Evolutionary conservation across 2,888 invertebrate genomes (phyloP).

Genomic region (Drosophila ezoana): DNA sequence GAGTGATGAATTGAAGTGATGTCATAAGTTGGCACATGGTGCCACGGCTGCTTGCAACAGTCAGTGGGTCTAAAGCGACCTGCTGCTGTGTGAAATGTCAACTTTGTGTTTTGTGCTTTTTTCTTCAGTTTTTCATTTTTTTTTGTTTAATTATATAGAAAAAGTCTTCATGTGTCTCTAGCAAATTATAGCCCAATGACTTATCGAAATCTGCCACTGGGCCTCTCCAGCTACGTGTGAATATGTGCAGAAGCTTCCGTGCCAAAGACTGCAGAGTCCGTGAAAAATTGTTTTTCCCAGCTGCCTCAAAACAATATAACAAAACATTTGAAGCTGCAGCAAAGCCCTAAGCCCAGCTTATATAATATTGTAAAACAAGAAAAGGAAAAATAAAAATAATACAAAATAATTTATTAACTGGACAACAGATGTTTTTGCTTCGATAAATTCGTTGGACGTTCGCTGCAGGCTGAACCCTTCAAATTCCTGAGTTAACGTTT

Average conservation of each 20-base stretch:
- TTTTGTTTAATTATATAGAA: constrained; percentile 74
- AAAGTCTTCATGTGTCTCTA: constrained; percentile 59
- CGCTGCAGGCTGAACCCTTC: constrained; percentile 33
- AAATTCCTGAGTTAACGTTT: constrained; percentile 38
- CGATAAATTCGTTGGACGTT: constrained; percentile 20
- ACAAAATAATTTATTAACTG: constrained; percentile 21
- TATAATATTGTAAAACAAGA: constrained; percentile 39
- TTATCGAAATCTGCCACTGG: constrained; percentile 79
- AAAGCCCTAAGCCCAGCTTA: constrained; percentile 44
- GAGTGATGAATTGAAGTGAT: constrained; percentile 75
- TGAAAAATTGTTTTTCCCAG: constrained; percentile 74
- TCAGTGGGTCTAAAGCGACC: constrained; percentile 51
- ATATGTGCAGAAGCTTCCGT: constrained; percentile 61
- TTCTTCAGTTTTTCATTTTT: constrained; percentile 26
- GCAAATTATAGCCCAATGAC: constrained; percentile 79
- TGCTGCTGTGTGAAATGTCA: constrained; percentile 77
- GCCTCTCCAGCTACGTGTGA: constrained; percentile 63
- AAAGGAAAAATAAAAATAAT: constrained; percentile 11
- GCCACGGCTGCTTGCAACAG: constrained; percentile 76
- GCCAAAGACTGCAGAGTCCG: constrained; percentile 53
- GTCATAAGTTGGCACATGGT: constrained; percentile 77
- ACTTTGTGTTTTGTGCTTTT: constrained; percentile 49
- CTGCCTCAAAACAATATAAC: constrained; percentile 46
- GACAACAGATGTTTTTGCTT: constrained; percentile 38
- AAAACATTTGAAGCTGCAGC: constrained; percentile 13